A percentile compares a stretch with the other conserved stretches of the same genome.
Evolutionary conservation across 2,797 vertebrate genomes (phyloP).

Genomic region (Choloepus didactylus): DNA sequence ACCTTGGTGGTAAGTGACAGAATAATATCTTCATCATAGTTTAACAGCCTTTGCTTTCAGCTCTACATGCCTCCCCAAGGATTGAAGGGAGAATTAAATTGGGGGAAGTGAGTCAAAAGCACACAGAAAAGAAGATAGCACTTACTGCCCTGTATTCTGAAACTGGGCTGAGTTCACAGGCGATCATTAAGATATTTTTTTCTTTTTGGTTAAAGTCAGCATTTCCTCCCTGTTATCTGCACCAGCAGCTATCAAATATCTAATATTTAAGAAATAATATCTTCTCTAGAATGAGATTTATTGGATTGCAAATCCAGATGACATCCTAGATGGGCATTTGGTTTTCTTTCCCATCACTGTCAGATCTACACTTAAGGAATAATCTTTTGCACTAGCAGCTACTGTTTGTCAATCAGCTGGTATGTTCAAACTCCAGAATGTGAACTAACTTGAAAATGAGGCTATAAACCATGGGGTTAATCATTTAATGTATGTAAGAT

Average conservation of each 20-base stretch:
- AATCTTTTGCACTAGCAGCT: neutral
- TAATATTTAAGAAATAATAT: conserved; percentile 39
- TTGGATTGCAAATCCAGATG: conserved; percentile 22
- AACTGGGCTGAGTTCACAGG: conserved; percentile 35
- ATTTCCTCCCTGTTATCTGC: neutral
- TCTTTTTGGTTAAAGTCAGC: conserved; percentile 52
- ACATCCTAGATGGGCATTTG: conserved; percentile 43
- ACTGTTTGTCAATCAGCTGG: neutral
- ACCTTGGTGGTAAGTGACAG: neutral
- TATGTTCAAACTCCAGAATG: neutral
- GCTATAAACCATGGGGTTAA: neutral
- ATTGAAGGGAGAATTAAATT: conserved; percentile 16
- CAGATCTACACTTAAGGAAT: neutral
- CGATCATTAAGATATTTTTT: conserved; percentile 33
- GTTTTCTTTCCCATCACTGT: neutral
- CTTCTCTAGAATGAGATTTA: conserved; percentile 34
- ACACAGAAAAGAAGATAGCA: neutral
- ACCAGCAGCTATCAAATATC: neutral
- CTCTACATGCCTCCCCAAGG: neutral
- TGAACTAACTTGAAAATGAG: neutral
- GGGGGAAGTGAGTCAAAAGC: conserved; percentile 34
- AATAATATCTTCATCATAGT: neutral
- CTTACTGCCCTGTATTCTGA: conserved; percentile 42
- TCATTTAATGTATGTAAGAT: too few relatives aligned
- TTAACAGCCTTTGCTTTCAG: conserved; percentile 36